A percentile compares a stretch with the other conserved stretches of the same genome.
Conservation (phyloP, 2,888 invertebrate genomes). For the Rhamphomyia laevipes region DNA sequence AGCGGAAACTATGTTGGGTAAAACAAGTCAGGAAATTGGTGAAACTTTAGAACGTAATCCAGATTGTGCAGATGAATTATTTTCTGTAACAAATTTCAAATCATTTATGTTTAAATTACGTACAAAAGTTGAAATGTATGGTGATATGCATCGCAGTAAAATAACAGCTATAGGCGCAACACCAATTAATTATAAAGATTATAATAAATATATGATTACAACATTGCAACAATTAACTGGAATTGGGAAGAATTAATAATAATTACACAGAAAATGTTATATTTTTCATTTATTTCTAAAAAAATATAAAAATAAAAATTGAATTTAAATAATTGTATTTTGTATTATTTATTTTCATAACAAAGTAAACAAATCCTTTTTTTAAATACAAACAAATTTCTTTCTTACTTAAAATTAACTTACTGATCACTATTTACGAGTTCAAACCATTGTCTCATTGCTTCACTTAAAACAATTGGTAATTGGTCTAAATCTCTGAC, state of each 20-base stretch:
- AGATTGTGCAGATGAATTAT: constrained; percentile 52
- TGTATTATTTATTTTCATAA: no score
- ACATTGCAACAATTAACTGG: constrained; percentile 55
- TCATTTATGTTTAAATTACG: constrained; percentile 73
- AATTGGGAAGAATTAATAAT: constrained; percentile 30
- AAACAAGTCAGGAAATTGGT: constrained; percentile 64
- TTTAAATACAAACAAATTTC: no score
- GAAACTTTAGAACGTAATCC: constrained; percentile 56
- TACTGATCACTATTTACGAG: constrained; percentile 50
- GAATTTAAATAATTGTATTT: no score
- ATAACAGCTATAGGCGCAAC: constrained; percentile 56
- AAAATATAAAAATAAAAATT: no score
- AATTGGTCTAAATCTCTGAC: constrained; percentile 78
- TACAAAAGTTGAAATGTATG: constrained; percentile 82
- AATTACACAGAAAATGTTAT: no score
- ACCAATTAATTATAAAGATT: constrained; percentile 65
- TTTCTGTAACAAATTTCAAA: constrained; percentile 66
- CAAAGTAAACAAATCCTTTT: no score
- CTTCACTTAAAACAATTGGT: constrained; percentile 87
- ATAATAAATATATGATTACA: constrained; percentile 56
- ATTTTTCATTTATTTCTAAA: no score
- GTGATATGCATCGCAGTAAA: constrained; percentile 53
- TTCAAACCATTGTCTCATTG: constrained; percentile 98
- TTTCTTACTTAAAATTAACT: no score
- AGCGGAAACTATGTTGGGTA: constrained; percentile 65